Conservation (phyloP, 2,797 vertebrate species). For the Peromyscus nudipes region DNA sequence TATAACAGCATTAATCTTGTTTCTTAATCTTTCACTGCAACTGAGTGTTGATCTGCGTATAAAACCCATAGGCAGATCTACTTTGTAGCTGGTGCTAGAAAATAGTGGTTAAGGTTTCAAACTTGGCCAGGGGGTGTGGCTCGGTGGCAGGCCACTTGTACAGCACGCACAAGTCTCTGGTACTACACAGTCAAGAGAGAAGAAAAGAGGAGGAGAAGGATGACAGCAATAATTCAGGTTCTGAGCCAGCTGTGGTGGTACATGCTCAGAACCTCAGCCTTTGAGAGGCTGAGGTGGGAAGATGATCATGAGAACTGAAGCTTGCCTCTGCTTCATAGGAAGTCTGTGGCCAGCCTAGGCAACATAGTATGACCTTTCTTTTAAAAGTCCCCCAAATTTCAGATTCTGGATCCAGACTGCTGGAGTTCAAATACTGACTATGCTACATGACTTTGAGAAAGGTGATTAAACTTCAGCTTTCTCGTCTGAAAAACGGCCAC, state of each 20-base stretch:
- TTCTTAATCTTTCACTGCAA: background rate
- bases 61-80: background rate
- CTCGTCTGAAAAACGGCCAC: background rate
- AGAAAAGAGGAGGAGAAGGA: background rate
- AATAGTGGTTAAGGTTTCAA: constrained; percentile 16
- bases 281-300: background rate
- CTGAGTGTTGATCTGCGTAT: constrained; percentile 14
- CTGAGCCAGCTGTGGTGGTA: background rate
- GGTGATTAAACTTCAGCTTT: background rate
- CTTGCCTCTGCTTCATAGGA: background rate
- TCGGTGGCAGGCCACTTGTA: background rate
- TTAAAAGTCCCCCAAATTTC: background rate
- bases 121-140: background rate
- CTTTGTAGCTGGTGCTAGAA: background rate
- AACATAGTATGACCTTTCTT: background rate
- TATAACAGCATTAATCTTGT: background rate
- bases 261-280: background rate
- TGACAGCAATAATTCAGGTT: background rate
- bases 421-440: background rate
- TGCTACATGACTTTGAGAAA: background rate
- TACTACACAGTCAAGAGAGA: background rate
- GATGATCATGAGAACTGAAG: background rate
- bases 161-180: too few relatives aligned
- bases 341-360: background rate
- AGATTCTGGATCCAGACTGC: background rate